Evolutionary conservation across 1,140 invertebrate genomes (phyloP), one percentile per base, ranked within the genome.

Genomic region (Drosophila tsacasi): DNA sequence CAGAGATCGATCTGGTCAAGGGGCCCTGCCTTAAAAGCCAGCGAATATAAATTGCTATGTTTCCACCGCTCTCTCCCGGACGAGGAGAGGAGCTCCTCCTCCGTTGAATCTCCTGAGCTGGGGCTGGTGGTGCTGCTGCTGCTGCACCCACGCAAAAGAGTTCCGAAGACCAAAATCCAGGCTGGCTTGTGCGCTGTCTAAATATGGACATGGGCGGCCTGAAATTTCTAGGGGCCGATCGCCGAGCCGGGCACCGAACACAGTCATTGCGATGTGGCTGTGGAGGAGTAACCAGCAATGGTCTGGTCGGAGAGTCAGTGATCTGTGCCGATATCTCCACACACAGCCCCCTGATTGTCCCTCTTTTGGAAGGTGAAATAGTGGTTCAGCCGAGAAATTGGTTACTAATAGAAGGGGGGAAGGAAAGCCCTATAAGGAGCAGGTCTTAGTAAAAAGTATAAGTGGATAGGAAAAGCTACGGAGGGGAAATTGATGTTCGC

Each of bases 131-230:
- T 46, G 47, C 15, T 25, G 47, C 23, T 17, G 49, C 17, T 49
- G 76, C 84, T 84, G 84, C 84, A 89, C 84, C 84, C 84, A 89
- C 84, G 86, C 84, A 76, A 52, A 60, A 54, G 58, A 54, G 58
- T 54, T 61, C 57, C 68, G 19, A 57, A 55, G 30, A 69, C 63
- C 66, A 5, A 57, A 73, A 73, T 73, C 67, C 69, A 49, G 69
- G 67, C 69, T 42, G 39, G 55, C 35, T 73, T 74, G 67, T 65
- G 37, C 35, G 50, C 54, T 65, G 68, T 74, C 82, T 67, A 86
- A 81, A 78, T 86, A 86, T 79, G 83, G 72, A 79, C 79, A 85
- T 86, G 83, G 83, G 79, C 79, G 83, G 52, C 62, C 44, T 46
- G 57, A 61, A 76, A 79, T 65, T 74, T 37, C 37, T 46, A 67